Evolutionary conservation across 30 jellyfish, hydroid and myxozoan species (phyloP).

Genomic region (Cassiopea andromeda): DNA sequence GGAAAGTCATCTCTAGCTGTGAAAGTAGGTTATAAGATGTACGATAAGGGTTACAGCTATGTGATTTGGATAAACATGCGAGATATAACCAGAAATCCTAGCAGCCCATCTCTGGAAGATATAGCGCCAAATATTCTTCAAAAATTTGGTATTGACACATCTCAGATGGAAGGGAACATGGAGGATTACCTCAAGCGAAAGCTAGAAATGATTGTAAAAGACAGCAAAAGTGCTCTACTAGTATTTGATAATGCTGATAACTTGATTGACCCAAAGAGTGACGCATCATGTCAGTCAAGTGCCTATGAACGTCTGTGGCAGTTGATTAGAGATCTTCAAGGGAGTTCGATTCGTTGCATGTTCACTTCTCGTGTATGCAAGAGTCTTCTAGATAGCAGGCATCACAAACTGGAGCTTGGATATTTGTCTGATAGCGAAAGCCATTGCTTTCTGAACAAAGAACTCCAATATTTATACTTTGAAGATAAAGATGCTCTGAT

Average conservation of each 20-base stretch:
- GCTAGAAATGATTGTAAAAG: neutral
- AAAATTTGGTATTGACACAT: conserved; percentile 12
- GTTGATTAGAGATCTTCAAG: neutral
- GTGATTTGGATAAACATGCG: conserved; percentile 29
- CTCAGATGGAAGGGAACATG: conserved; percentile 20
- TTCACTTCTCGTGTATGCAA: conserved; percentile 2
- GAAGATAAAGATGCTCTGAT: neutral
- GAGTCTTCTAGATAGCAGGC: neutral
- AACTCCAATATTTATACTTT: neutral
- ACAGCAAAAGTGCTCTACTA: neutral
- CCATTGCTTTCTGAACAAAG: neutral
- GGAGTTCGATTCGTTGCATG: neutral
- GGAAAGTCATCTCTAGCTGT: conserved; percentile 35
- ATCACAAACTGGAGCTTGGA: neutral
- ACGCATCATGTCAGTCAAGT: neutral
- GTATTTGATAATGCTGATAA: conserved; percentile 36
- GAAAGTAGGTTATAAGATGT: conserved; percentile 7
- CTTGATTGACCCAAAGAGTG: neutral
- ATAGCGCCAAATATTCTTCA: conserved; percentile 15
- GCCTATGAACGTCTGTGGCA: neutral
- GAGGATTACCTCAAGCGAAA: neutral
- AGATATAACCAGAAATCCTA: neutral
- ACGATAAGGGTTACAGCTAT: neutral
- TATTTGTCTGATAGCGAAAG: neutral
- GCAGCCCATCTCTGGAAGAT: neutral